These are phyloP conservation scores for Thecophora atra DNA, from an alignment of 2,888 invertebrate genomes.

Conservation along the genomic window DNA sequence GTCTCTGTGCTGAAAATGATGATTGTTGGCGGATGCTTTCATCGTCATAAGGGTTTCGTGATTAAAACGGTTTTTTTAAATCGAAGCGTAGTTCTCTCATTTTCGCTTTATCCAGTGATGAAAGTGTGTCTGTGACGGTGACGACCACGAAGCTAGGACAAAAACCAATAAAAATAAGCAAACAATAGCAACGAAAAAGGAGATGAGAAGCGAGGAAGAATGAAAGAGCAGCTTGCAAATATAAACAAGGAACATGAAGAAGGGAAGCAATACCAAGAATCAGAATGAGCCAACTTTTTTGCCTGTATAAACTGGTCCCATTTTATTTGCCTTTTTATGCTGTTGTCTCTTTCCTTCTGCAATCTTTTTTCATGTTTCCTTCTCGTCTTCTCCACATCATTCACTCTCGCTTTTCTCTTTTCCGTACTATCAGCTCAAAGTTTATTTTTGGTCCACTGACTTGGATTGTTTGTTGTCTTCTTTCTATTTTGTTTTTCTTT, in stretches of 20 bases:
- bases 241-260: background rate
- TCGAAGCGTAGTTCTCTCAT: too few relatives aligned
- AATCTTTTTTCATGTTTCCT: too few relatives aligned
- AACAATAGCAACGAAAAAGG: background rate
- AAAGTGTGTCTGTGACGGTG: too few relatives aligned
- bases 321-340: constrained; percentile 20
- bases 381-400: too few relatives aligned
- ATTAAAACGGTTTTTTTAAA: too few relatives aligned
- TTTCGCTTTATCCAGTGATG: too few relatives aligned
- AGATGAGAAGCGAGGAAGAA: background rate
- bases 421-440: background rate
- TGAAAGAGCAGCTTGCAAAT: constrained; percentile 11
- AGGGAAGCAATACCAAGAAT: constrained; percentile 4
- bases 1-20: too few relatives aligned
- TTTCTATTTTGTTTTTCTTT: background rate
- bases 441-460: background rate
- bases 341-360: constrained; percentile 3
- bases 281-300: constrained; percentile 2
- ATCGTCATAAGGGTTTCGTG: too few relatives aligned
- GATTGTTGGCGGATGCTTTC: too few relatives aligned
- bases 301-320: constrained; percentile 15
- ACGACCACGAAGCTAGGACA: too few relatives aligned
- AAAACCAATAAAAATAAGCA: background rate
- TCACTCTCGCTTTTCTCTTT: background rate
- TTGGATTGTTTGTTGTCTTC: background rate